Evolutionary conservation across 2,797 vertebrate species (phyloP).

Genomic region (Sebastes nivosus): DNA sequence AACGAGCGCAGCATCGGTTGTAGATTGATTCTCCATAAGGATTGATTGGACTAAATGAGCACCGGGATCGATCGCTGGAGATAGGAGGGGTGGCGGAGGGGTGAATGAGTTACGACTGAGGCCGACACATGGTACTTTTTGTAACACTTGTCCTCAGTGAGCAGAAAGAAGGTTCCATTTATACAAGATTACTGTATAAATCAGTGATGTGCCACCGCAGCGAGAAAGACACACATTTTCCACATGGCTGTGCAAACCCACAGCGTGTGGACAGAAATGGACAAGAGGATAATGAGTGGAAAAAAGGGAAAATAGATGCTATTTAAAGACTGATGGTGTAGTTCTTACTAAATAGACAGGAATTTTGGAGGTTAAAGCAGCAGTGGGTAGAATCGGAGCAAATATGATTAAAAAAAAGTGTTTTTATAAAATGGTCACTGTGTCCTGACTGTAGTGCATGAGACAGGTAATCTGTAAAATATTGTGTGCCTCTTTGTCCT

Average conservation of each 20-base stretch:
- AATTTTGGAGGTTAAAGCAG: neutral
- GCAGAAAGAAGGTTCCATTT: constrained; percentile 31
- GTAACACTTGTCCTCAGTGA: constrained; percentile 22
- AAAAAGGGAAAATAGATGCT: constrained; percentile 20
- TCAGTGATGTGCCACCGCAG: constrained; percentile 31
- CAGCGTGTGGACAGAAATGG: constrained; percentile 34
- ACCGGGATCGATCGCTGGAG: constrained; percentile 54
- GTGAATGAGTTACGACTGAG: constrained; percentile 36
- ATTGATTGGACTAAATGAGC: constrained; percentile 74
- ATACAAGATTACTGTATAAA: constrained; percentile 22
- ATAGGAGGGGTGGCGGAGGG: constrained; percentile 3
- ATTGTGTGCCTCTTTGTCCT: no score
- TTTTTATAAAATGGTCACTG: fast-evolving
- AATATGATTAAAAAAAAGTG: no score
- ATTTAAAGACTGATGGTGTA: constrained; percentile 32
- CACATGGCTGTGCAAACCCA: constrained; percentile 43
- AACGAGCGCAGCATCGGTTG: constrained; percentile 69
- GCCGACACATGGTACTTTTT: constrained; percentile 32
- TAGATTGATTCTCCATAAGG: constrained; percentile 71
- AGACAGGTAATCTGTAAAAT: no score
- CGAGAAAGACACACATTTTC: constrained; percentile 51
- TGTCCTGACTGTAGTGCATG: fast-evolving
- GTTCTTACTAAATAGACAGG: neutral
- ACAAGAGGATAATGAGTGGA: constrained; percentile 42
- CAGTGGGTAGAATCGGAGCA: no score